phyloP scores from a whole-genome alignment of 2,888 invertebrate species.

The Metalampra italica region DNA sequence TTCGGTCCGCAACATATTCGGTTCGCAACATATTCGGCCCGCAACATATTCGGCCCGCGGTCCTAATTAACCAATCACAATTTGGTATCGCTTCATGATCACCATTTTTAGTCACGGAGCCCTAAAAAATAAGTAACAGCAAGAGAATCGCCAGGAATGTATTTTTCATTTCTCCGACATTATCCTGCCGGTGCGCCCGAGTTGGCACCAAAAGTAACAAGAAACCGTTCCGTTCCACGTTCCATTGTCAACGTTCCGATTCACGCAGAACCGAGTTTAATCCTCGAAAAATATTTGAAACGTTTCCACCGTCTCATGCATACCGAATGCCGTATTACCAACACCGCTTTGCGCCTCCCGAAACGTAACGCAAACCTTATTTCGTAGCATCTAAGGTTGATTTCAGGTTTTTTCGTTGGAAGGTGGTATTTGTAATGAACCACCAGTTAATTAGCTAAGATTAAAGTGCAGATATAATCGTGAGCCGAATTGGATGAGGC shows the following conservation, averaged over 20 bases:
- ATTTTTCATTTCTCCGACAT: too few species aligned
- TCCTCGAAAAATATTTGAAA: slow-evolving; percentile 36
- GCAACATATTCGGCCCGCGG: too few species aligned
- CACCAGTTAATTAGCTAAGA: slow-evolving; percentile 14
- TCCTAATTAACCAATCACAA: too few species aligned
- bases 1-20: too few species aligned
- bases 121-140: too few species aligned
- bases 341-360: not conserved
- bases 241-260: not conserved
- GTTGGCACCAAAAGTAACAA: too few species aligned
- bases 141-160: too few species aligned
- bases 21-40: too few species aligned
- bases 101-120: too few species aligned
- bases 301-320: slow-evolving; percentile 6
- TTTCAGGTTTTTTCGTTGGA: not conserved
- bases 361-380: not conserved
- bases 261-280: slow-evolving; percentile 30
- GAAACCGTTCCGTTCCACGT: too few species aligned
- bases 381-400: not conserved
- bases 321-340: slow-evolving; percentile 10
- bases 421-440: slow-evolving; percentile 1
- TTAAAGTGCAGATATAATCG: slow-evolving; percentile 8
- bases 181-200: too few species aligned
- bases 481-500: not conserved
- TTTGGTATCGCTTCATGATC: too few species aligned